Evolutionary conservation across 2,888 invertebrate species (phyloP).

Genomic region (Hecatera dysodea): DNA sequence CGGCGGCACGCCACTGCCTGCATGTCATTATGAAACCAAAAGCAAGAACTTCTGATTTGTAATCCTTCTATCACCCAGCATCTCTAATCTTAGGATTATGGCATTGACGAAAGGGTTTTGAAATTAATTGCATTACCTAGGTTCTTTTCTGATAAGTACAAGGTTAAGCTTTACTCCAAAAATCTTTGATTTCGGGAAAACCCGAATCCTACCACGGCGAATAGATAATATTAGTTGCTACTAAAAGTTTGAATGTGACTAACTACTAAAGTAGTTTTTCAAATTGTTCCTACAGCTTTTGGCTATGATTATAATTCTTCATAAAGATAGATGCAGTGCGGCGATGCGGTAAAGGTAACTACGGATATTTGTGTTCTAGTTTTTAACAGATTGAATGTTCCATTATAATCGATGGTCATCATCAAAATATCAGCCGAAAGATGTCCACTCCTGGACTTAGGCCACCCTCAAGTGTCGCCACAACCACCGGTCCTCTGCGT

Average conservation of each 20-base stretch:
- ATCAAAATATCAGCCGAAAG: too few relatives aligned
- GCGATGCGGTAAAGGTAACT: too few relatives aligned
- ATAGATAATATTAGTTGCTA: background rate
- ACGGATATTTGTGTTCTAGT: too few relatives aligned
- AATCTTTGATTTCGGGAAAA: constrained; percentile 8
- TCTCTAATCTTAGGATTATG: background rate
- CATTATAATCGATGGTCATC: too few relatives aligned
- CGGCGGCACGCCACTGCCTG: background rate
- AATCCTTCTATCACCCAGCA: background rate
- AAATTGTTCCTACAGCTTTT: background rate
- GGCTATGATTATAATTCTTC: too few relatives aligned
- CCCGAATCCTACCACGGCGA: background rate
- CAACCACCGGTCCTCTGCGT: too few relatives aligned
- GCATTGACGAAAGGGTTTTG: background rate
- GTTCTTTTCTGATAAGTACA: constrained; percentile 7
- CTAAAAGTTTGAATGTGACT: background rate
- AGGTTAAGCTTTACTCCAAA: constrained; percentile 6
- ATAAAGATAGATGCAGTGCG: too few relatives aligned
- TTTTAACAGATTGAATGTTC: too few relatives aligned
- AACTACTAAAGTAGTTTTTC: too few relatives aligned
- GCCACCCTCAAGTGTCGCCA: too few relatives aligned
- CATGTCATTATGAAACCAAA: background rate
- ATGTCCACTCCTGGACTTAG: too few relatives aligned
- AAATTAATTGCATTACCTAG: background rate
- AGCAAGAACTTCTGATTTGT: background rate